Percentiles rank a stretch among this genome's conserved stretches.
These are phyloP conservation scores for Bothrops jararaca DNA, from an alignment of 2,113 vertebrate genomes.

Conservation along the genomic window DNA sequence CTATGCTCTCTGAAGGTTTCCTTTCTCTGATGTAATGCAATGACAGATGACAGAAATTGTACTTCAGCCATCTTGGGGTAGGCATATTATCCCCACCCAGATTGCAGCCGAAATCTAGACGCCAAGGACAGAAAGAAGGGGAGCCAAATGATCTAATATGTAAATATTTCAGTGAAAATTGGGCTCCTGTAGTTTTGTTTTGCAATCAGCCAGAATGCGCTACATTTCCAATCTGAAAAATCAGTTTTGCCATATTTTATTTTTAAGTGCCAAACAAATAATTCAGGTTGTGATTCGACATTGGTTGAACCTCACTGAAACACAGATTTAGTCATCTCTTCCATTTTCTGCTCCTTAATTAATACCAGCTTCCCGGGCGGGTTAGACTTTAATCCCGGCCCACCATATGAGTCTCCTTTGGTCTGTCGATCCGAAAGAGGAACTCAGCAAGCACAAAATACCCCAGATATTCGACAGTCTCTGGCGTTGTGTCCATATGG, in stretches of 20 bases:
- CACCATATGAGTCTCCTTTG: slow-evolving; percentile 76
- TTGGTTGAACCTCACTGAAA: not conserved
- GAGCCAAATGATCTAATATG: not conserved
- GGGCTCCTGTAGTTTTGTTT: not conserved
- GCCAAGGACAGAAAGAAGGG: not conserved
- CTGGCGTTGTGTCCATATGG: slow-evolving; percentile 91
- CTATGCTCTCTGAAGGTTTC: not conserved
- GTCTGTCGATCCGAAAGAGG: slow-evolving; percentile 89
- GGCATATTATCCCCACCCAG: not conserved
- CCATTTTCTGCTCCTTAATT: fast-evolving
- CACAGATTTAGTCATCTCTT: not conserved
- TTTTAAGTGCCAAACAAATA: not conserved
- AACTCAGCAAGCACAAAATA: slow-evolving; percentile 89
- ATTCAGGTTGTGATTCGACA: not conserved
- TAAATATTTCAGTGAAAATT: not conserved
- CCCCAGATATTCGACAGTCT: slow-evolving; percentile 85
- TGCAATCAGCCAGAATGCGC: not conserved
- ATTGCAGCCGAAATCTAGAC: not conserved
- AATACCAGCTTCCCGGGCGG: fast-evolving
- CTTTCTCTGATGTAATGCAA: not conserved
- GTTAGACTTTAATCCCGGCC: slow-evolving; percentile 74
- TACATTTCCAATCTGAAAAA: not conserved
- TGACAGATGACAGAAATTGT: not conserved
- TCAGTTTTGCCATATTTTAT: not conserved
- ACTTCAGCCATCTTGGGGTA: not conserved